phyloP scores from a whole-genome alignment of 2,797 vertebrate genomes.

The Halcyon smyrnensis region DNA sequence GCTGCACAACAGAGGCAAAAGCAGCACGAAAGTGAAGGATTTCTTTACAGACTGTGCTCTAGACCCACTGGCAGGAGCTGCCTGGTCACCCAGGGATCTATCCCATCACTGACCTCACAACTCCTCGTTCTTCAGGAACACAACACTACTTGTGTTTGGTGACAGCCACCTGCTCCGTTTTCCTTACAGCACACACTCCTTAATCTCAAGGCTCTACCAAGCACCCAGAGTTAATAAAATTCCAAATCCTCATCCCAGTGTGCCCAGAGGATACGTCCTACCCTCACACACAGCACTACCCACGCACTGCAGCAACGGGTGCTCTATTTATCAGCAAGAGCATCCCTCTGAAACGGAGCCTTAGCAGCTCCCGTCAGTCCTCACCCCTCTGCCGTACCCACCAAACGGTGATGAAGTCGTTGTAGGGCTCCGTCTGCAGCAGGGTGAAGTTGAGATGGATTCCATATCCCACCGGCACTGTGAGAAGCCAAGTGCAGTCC shows the following conservation, averaged over 20 bases:
- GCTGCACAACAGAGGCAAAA: neutral
- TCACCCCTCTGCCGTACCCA: slow-evolving; percentile 67
- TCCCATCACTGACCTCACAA: neutral
- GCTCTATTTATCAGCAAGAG: neutral
- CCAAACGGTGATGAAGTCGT: slow-evolving; percentile 96
- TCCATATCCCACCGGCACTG: slow-evolving; percentile 89
- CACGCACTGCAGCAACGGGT: rapidly evolving
- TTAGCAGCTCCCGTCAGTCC: rapidly evolving
- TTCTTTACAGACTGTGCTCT: neutral
- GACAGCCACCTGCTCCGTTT: neutral
- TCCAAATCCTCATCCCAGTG: neutral
- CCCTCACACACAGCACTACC: neutral
- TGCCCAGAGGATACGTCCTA: neutral
- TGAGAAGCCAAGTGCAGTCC: slow-evolving; percentile 95
- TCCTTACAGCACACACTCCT: neutral
- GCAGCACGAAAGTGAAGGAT: rapidly evolving
- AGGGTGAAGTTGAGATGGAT: slow-evolving; percentile 94
- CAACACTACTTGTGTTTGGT: neutral
- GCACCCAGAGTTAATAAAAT: neutral
- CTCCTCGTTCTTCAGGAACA: neutral
- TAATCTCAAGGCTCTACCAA: neutral
- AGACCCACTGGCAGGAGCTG: neutral
- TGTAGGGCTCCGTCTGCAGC: slow-evolving; percentile 91
- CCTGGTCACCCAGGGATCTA: rapidly evolving
- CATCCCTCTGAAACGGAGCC: rapidly evolving